Percentiles rank a stretch among this genome's conserved stretches.
Conservation (phyloP, 2,888 invertebrate species). For the Polyommatus iphigenia region DNA sequence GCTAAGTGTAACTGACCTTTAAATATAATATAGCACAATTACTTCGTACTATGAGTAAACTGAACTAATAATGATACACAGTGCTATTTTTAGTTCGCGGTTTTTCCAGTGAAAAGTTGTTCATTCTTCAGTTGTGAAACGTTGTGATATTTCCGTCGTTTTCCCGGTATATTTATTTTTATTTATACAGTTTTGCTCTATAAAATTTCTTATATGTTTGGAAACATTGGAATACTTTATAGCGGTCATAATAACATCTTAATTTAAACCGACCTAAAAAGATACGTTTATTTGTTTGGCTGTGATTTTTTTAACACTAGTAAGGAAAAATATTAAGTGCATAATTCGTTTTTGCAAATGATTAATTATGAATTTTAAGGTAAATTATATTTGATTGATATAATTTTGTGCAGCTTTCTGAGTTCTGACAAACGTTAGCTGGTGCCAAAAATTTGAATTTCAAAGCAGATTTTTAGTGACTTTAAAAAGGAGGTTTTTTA, state of each 20-base stretch:
- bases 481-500: background rate
- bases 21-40: background rate
- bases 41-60: constrained; percentile 12
- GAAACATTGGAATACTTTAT: constrained; percentile 1
- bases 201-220: background rate
- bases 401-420: too few species aligned
- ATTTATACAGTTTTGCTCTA: background rate
- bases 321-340: too few species aligned
- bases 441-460: too few species aligned
- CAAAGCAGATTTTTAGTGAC: too few species aligned
- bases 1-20: background rate
- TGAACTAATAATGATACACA: constrained; percentile 7
- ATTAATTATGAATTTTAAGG: too few species aligned
- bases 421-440: too few species aligned
- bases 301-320: too few species aligned
- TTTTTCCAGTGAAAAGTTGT: constrained; percentile 8
- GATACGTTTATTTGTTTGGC: background rate
- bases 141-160: background rate
- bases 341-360: too few species aligned
- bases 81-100: background rate
- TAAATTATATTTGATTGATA: too few species aligned
- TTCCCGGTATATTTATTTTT: constrained; percentile 6
- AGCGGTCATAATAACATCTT: background rate
- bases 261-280: background rate
- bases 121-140: background rate